Evolutionary conservation across 2,888 invertebrate species (phyloP), one percentile per base, ranked within the genome.

Genomic region (Endotricha flammealis): DNA sequence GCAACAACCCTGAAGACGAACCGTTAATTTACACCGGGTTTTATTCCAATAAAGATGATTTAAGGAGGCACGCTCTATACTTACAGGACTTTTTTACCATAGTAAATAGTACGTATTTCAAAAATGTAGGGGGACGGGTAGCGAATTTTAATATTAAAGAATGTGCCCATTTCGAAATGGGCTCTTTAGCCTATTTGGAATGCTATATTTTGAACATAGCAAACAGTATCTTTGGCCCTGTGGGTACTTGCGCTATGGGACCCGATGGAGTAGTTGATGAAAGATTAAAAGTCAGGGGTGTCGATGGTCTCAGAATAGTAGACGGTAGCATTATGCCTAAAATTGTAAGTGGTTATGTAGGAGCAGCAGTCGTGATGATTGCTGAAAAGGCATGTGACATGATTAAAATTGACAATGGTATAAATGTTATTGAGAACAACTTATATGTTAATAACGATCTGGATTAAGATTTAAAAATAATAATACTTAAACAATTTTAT

Each of bases 321-420:
- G 90, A 90, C 46, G 88, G 88, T 0, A 88, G 89, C 38, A 73
- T 90, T 12, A 89, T 90, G 87, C 90, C 90, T 0, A 70, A 65
- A 22, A 86, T 88, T 0, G 70, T 78, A 1, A 87, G 88, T 1
- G 90, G 90, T 0, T 89, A 90, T 50, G 89, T 88, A 1, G 88
- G 90, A 44, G 90, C 89, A 0, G 89, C 90, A 0, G 71, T 78
- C 1, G 87, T 90, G 12, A 90, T 90, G 90, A 88, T 90, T 11
- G 90, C 82, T 0, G 90, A 90, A 50, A 90, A 89, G 50, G 89
- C 88, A 0, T 71, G 88, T 3, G 90, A 90, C 54, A 60, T 89
- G 63, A 88, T 90, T 22, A 89, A 89, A 45, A n/a, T 23, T 13
- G 53, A 64, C 36, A 7, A 34, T 12, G 28, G 28, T 27, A 8